Base-by-base conservation (phyloP, 2,888 invertebrate genomes). In the Coleophora deauratella region DNA sequence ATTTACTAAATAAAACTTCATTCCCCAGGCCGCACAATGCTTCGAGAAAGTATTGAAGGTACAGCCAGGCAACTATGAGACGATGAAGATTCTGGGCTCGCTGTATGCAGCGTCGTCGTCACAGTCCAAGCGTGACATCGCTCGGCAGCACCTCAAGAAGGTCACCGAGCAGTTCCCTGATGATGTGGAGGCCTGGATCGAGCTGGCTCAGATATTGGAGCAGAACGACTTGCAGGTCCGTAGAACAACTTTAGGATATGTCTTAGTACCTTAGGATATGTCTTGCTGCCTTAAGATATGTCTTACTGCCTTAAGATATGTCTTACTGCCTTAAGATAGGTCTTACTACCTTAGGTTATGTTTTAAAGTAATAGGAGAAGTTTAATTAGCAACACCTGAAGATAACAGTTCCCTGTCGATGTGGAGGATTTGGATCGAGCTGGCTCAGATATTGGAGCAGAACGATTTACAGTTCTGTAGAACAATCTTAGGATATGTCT, bases 171-270 rank as follows among this genome's bases (percentile, higher is more conserved):
- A 98, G 75, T 97, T 96, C 71, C 97, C 98, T 0, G 98, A 99
- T 57, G 99, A 99, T 72, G 96, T 99, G 1, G 99, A 99, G 73
- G 99, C 98, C 0, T 99, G 98, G 98, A 98, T 99, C 55, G 99
- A 99, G 72, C 80, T 99, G 50, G 99, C 99, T 0, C 99, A 99
- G 86, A 97, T 99, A 70, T 87, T 99, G 48, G 99, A 99, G 69
- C 96, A 98, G 66, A 93, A 93, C 54, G 99, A 99, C 85, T 87
- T 96, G 42, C 88, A 88, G 89, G 74, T 88, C 68, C 33, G 33
- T 35, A 28, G n/a, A n/a, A n/a, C n/a, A n/a, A n/a, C n/a, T n/a
- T n/a, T n/a, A n/a, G n/a, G n/a, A n/a, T n/a, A n/a, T n/a, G n/a
- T n/a, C n/a, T n/a, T n/a, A n/a, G n/a, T n/a, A n/a, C n/a, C n/a